phyloP scores from a whole-genome alignment of 2,113 vertebrate species.

The Cacatua alba region DNA sequence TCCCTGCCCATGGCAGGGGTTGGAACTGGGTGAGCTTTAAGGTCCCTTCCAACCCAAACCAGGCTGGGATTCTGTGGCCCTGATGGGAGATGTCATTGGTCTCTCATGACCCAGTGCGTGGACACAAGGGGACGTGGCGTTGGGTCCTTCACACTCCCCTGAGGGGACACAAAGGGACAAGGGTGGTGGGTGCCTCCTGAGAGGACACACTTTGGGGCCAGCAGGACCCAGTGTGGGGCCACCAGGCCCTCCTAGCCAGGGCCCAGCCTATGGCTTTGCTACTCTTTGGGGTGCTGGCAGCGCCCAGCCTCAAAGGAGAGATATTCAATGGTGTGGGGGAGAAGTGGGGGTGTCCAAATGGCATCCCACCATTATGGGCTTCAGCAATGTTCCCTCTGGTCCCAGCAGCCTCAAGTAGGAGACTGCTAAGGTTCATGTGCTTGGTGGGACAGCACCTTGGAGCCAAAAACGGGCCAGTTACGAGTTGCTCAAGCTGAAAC shows the following conservation, averaged over 20 bases:
- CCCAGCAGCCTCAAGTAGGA: neutral
- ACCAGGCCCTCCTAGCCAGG: neutral
- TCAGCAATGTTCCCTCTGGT: neutral
- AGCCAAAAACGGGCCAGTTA: neutral
- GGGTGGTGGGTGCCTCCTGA: neutral
- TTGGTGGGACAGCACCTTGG: neutral
- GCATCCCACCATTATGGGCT: neutral
- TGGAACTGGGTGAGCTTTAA: too few relatives aligned
- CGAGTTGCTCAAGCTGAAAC: neutral
- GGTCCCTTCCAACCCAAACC: too few relatives aligned
- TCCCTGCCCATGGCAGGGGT: too few relatives aligned
- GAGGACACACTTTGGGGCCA: neutral
- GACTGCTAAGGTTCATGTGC: neutral
- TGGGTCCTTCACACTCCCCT: neutral
- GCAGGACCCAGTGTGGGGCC: neutral
- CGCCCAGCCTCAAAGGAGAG: neutral
- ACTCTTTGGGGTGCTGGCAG: neutral
- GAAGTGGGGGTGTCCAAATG: rapidly evolving
- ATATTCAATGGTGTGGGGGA: neutral
- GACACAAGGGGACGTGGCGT: rapidly evolving
- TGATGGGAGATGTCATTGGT: too few relatives aligned
- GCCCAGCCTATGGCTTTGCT: neutral
- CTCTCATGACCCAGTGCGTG: neutral
- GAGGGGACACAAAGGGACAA: neutral
- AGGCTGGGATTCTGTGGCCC: too few relatives aligned